Conservation (phyloP, 2,113 vertebrate species). For the Fulica atra region DNA sequence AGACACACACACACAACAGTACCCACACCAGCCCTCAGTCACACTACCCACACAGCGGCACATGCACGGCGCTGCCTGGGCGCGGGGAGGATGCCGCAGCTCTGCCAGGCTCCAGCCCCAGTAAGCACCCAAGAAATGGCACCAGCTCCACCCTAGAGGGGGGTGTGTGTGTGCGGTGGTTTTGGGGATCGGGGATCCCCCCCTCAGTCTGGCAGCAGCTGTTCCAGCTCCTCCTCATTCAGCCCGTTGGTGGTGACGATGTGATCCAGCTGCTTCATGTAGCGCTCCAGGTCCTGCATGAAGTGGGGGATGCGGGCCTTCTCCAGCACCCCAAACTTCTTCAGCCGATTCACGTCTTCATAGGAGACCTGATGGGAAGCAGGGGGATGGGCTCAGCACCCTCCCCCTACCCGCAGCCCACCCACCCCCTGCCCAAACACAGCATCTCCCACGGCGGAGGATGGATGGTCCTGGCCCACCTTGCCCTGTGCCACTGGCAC, state of each 20-base stretch:
- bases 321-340: conserved; percentile 78
- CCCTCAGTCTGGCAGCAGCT: conserved; percentile 83
- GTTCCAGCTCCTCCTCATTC: conserved; percentile 81
- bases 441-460: neutral
- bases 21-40: neutral
- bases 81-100: neutral
- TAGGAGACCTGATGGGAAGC: conserved; percentile 85
- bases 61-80: neutral
- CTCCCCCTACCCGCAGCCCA: neutral
- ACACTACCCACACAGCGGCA: neutral
- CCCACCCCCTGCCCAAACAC: neutral
- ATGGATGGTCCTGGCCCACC: neutral
- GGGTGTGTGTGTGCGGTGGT: neutral
- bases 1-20: neutral
- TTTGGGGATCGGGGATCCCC: neutral
- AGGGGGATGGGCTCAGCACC: neutral
- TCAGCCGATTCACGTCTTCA: conserved; percentile 89
- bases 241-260: conserved; percentile 89
- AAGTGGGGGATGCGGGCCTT: conserved; percentile 91
- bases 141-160: neutral
- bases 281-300: conserved; percentile 89
- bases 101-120: neutral
- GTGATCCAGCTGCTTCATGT: conserved; percentile 89
- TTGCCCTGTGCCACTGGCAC: neutral
- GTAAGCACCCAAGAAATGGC: neutral